A percentile compares a stretch with the other conserved stretches of the same genome.
Evolutionary conservation across 2,797 vertebrate species (phyloP).

Genomic region (Astyanax mexicanus): DNA sequence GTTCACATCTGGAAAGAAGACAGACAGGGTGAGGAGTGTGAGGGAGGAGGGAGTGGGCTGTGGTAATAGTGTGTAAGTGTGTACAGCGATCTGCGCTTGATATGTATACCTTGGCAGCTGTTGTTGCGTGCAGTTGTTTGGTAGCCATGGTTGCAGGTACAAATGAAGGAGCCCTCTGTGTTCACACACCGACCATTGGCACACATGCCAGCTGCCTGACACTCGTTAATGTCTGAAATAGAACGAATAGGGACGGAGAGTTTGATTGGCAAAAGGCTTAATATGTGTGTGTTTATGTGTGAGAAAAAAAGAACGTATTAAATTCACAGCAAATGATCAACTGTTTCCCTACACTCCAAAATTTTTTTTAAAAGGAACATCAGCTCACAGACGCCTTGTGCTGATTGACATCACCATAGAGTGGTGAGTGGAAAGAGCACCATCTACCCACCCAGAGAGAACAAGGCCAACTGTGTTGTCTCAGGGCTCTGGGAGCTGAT

Average conservation of each 20-base stretch:
- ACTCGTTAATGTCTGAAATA: conserved; percentile 86
- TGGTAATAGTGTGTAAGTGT: conserved; percentile 22
- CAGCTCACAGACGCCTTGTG: too few relatives aligned
- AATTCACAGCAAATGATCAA: conserved; percentile 1
- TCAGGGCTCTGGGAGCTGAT: too few relatives aligned
- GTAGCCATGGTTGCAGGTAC: conserved; percentile 86
- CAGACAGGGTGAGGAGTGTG: conserved; percentile 15
- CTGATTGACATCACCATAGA: too few relatives aligned
- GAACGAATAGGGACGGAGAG: conserved; percentile 17
- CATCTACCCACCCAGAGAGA: too few relatives aligned
- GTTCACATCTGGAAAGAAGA: conserved; percentile 70
- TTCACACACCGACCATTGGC: conserved; percentile 84
- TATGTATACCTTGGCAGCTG: conserved; percentile 83
- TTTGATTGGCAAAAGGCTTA: background rate
- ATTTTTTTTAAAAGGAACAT: too few relatives aligned
- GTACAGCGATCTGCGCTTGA: conserved; percentile 4
- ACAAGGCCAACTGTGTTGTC: too few relatives aligned
- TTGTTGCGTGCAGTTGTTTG: conserved; percentile 74
- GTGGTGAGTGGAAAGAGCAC: too few relatives aligned
- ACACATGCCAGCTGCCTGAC: conserved; percentile 80
- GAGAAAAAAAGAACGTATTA: background rate
- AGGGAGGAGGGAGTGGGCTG: background rate
- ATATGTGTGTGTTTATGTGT: background rate
- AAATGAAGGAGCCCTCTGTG: conserved; percentile 86
- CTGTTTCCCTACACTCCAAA: too few relatives aligned